These are phyloP conservation scores for Caenorhabditis brenneri DNA, from an alignment of 1,140 invertebrate species.

Conservation along the genomic window DNA sequence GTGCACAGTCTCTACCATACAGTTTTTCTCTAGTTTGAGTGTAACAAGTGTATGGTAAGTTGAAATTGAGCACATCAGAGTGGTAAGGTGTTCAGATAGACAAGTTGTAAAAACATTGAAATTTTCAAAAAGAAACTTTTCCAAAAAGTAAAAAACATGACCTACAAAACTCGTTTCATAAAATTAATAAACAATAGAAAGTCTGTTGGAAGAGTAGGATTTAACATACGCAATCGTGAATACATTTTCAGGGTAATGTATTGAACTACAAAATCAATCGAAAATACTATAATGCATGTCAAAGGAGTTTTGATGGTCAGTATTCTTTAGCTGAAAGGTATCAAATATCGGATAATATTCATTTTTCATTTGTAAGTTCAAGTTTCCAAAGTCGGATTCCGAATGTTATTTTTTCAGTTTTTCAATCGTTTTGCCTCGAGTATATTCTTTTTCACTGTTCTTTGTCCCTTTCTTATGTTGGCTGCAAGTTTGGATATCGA, in stretches of 20 bases:
- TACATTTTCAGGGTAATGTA: not conserved
- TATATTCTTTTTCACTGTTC: conserved; percentile 13
- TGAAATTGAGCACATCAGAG: no score
- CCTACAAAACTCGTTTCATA: no score
- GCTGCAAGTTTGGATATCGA: not conserved
- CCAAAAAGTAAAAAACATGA: no score
- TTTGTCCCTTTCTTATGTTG: not conserved
- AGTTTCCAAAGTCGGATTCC: not conserved
- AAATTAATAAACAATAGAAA: no score
- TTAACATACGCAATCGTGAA: no score
- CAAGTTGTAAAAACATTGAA: not conserved
- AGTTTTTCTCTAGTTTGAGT: not conserved
- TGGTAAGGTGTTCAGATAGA: not conserved
- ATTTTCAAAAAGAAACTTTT: no score
- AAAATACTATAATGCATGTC: not conserved
- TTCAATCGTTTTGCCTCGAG: not conserved
- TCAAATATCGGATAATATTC: conserved; percentile 19
- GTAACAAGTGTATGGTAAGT: not conserved
- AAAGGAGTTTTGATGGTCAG: not conserved
- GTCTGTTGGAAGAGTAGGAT: no score
- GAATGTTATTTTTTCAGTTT: not conserved
- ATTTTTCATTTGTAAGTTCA: conserved; percentile 5
- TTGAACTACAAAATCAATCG: conserved; percentile 7
- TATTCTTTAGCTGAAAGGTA: not conserved
- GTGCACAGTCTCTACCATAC: not conserved